phyloP scores from a whole-genome alignment of 2,888 invertebrate species.

The Copidosoma aretas region DNA sequence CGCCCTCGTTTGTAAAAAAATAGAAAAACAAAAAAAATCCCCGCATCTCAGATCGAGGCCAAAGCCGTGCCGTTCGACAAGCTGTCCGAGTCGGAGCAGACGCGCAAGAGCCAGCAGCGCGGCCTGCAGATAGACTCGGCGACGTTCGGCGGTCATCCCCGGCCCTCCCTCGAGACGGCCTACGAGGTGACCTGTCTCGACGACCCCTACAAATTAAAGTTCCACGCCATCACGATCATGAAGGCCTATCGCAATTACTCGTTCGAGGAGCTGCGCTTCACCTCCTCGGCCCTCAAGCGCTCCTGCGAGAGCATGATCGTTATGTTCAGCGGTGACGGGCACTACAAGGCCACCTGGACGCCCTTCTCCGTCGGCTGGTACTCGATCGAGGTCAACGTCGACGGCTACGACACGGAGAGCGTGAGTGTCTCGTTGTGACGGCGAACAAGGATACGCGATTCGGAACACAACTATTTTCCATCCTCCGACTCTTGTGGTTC shows the following conservation, averaged over 20 bases:
- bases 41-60: slow-evolving; percentile 68
- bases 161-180: slow-evolving; percentile 72
- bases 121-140: slow-evolving; percentile 64
- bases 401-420: slow-evolving; percentile 80
- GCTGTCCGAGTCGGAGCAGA: slow-evolving; percentile 68
- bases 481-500: no score
- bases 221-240: slow-evolving; percentile 95
- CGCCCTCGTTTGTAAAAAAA: not conserved
- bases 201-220: slow-evolving; percentile 75
- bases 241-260: slow-evolving; percentile 91
- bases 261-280: slow-evolving; percentile 89
- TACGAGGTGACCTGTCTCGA: slow-evolving; percentile 89
- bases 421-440: slow-evolving; percentile 57
- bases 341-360: slow-evolving; percentile 88
- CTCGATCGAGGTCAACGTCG: slow-evolving; percentile 84
- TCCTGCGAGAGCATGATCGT: slow-evolving; percentile 84
- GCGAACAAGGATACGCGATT: no score
- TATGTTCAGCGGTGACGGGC: slow-evolving; percentile 78
- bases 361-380: slow-evolving; percentile 91
- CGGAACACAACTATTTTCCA: no score
- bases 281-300: slow-evolving; percentile 72
- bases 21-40: not conserved
- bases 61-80: slow-evolving; percentile 76
- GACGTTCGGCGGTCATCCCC: slow-evolving; percentile 71
- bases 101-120: slow-evolving; percentile 59